Base-by-base conservation (phyloP, 2,797 vertebrate species). In the Falco biarmicus region DNA sequence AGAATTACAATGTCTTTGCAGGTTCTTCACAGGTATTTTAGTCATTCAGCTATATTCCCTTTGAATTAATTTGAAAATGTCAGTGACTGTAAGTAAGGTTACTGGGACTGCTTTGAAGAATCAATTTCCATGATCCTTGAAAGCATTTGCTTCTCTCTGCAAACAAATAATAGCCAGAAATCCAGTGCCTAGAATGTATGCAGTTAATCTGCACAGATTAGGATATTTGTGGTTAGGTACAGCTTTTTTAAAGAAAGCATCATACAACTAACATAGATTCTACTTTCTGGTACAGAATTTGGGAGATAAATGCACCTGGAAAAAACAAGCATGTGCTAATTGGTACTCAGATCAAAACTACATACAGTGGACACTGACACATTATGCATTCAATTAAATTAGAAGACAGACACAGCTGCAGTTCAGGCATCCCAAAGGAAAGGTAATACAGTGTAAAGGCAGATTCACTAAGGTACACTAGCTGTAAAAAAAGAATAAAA, bases 311-410 rank as follows among this genome's bases (percentile, higher is more conserved):
- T 3, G 19, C 47, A 53, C 28, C n/a, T 70, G 51, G 28, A 81
- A 80, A 69, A 60, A 37, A 60, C 6, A 34, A 31, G 3, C 21
- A 24, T 4, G n/a, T 54, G 16, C 20, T 48, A 31, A 32, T 74
- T 34, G 34, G 17, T 65, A 61, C n/a, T 66, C 9, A 3, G 18
- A 41, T 54, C 47, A 82, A 78, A 89, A 37, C 39, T 5, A 50
- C 16, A 14, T 5, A 8, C 0, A 1, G 24, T 15, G 48, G 64
- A 37, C 31, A 11, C 3, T 10, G 41, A 24, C 32, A 53, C 2
- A 15, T 19, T 29, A 41, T n/a, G 53, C 53, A 41, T 6, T 45
- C 3, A 1, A 28, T 19, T 57, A 71, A 15, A 22, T 14, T 15
- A 28, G 24, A 65, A 26, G 53, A 61, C 6, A 37, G 8, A 21